phyloP scores from a whole-genome alignment of 2,797 vertebrate species.

The Esox lucius region DNA sequence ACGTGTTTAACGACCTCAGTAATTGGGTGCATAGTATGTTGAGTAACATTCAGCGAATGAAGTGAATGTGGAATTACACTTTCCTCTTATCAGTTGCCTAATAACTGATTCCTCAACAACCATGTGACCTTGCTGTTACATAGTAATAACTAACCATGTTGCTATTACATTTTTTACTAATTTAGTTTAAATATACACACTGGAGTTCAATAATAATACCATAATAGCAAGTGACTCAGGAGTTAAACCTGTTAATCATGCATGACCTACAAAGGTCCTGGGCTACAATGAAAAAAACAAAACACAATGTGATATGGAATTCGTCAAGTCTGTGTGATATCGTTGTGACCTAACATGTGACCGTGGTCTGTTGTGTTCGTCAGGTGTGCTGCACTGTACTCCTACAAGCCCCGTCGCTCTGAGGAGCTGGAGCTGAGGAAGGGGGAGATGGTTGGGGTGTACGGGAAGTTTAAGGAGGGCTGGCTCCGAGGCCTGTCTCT shows the following conservation, averaged over 20 bases:
- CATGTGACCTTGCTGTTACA: too few relatives aligned
- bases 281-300: neutral
- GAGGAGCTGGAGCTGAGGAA: constrained; percentile 91
- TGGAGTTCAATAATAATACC: neutral
- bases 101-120: too few relatives aligned
- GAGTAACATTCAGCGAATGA: too few relatives aligned
- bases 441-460: constrained; percentile 91
- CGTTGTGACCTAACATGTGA: neutral
- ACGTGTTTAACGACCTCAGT: too few relatives aligned
- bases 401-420: constrained; percentile 78
- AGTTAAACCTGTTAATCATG: neutral
- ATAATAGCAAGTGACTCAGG: neutral
- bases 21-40: too few relatives aligned
- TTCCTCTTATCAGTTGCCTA: too few relatives aligned
- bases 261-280: neutral
- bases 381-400: constrained; percentile 89
- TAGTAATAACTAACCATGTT: too few relatives aligned
- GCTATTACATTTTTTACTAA: too few relatives aligned
- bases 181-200: neutral
- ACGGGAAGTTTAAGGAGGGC: constrained; percentile 88
- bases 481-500: constrained; percentile 92
- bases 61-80: too few relatives aligned
- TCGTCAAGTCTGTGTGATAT: neutral
- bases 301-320: neutral
- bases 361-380: constrained; percentile 13